These are phyloP conservation scores for Athalia rosae DNA, from an alignment of 2,888 invertebrate genomes.

Conservation along the genomic window DNA sequence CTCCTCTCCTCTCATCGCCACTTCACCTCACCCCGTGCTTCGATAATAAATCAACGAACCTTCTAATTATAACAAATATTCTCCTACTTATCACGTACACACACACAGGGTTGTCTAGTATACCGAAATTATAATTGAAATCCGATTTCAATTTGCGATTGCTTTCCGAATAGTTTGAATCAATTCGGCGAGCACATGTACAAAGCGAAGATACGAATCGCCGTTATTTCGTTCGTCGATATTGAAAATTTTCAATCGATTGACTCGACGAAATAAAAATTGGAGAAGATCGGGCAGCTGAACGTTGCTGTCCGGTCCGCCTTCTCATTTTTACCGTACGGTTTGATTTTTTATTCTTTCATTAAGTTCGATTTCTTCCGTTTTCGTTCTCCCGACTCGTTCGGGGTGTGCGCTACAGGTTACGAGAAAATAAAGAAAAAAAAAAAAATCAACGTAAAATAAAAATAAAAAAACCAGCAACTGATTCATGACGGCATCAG, in stretches of 20 bases:
- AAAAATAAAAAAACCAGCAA: neutral
- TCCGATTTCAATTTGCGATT: neutral
- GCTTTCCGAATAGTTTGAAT: no score
- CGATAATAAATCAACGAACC: neutral
- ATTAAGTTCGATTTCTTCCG: neutral
- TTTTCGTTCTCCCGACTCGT: no score
- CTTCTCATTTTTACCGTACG: neutral
- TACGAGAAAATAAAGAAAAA: neutral
- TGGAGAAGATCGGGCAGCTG: neutral
- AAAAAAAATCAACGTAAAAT: neutral
- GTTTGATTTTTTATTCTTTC: neutral
- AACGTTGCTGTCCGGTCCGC: neutral
- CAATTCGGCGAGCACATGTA: no score
- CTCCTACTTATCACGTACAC: no score
- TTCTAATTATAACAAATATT: no score
- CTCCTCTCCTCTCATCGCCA: no score
- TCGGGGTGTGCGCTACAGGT: neutral
- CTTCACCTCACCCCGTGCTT: no score
- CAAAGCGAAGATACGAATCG: no score
- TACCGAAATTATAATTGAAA: neutral
- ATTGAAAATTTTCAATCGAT: neutral
- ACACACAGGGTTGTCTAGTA: no score
- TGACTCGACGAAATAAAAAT: neutral
- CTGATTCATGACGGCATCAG: slow-evolving; percentile 43
- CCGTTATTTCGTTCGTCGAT: neutral